Base-by-base conservation (phyloP, 2,888 invertebrate species). In the Drosophila silvestris region DNA sequence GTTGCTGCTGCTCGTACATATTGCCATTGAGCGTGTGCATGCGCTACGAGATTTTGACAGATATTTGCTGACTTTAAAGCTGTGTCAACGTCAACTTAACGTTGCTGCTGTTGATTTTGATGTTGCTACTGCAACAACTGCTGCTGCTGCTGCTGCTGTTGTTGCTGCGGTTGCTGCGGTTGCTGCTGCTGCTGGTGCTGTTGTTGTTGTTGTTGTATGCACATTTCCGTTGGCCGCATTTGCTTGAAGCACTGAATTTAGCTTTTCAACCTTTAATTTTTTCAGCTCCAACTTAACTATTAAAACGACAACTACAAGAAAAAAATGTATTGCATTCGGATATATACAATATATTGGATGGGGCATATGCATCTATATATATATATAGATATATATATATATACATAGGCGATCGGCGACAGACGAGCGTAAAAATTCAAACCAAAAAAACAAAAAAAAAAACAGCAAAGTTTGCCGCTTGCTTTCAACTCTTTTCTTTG, bases 11-110 rank as follows among this genome's bases (percentile, higher is more conserved):
- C 83, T 77, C 74, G 86, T 71, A 75, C 90, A 90, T 85, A 85
- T 82, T 88, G 84, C 84, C 90, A 85, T 87, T 87, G 79, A 87
- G 85, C 85, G 78, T 72, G 69, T 74, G 88, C 82, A 76, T 85
- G 79, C 76, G 79, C 84, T 58, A 69, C 81, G 81, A 65, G 78
- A 77, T 67, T 62, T 71, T 59, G 30, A 57, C 53, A 56, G 58
- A 62, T 50, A 57, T 41, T 33, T 58, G 33, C 30, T 26, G 30
- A 35, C 50, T 30, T 51, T 64, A 53, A n/a, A 41, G 61, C 28
- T 58, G 54, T 37, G 51, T 37, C 33, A 41, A 30, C 16, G 52
- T 19, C 54, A 56, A 56, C 54, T 57, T 39, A 39, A 57, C 28
- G 67, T 26, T 69, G 82, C 30, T 66, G 59, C 16, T 72, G 65